Base-by-base conservation (phyloP, 2,888 invertebrate species). In the Meloe dianella region DNA sequence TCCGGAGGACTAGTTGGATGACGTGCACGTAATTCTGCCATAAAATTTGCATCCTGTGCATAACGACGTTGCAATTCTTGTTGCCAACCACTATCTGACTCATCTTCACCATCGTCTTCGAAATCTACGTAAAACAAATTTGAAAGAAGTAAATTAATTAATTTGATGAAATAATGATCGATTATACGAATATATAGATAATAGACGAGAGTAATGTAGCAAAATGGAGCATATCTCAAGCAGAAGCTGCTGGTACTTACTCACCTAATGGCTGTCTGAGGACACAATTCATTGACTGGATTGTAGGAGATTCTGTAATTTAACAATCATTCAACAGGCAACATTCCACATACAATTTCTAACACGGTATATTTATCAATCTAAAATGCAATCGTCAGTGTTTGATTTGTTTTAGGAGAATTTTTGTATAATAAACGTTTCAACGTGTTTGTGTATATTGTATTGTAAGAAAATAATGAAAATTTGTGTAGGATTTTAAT, bases 21-120 rank as follows among this genome's bases (percentile, higher is more conserved):
- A 12, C 87, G 81, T 1, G 87, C 86, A 24, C 87, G 81, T 47
- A 88, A 75, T 75, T 88, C 88, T 0, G 86, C 86, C 79, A 88
- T 83, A 73, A 88, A 88, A 74, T 86, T 87, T 29, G 86, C 87
- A 72, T 88, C 87, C 73, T 88, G 87, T 67, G 87, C 86, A 74
- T 87, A 88, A 22, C 87, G 84, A 63, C 87, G 85, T 69, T 87
- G 87, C 32, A 88, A 81, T 75, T 88, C 88, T 71, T 87, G 86
- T 65, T 87, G 86, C 88, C 88, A 88, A 27, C 86, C 86, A 17
- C 86, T 85, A 20, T 86, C 86, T 20, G 86, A 85, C 73, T 86
- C 86, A 75, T 90, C 90, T 51, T 91, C 87, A 60, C 86, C 90
- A 70, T 90, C 91, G 74, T 91, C 91, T 79, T 91, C 91, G 80